Base-by-base conservation (phyloP, 2,888 invertebrate genomes). In the Sphaerophoria taeniata region DNA sequence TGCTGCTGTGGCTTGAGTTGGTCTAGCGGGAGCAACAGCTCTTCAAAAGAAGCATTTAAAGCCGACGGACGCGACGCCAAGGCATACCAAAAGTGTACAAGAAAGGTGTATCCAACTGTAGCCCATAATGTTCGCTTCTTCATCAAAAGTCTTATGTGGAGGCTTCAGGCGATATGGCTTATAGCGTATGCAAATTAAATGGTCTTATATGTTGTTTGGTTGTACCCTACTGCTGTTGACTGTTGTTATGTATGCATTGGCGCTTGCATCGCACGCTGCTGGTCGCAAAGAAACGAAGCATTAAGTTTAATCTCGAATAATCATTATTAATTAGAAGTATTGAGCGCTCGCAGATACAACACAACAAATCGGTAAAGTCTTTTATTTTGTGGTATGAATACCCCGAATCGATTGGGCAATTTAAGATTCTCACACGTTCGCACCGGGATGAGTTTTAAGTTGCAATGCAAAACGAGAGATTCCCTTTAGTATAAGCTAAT, bases 261-360 rank as follows among this genome's bases (percentile, higher is more conserved):
- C 47, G 33, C 6, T 4, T 16, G 47, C 33, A 2, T 5, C 7
- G 31, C 43, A 6, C 16, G 1, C 39, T 39, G 39, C 6, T n/a
- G n/a, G n/a, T 3, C 24, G n/a, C 61, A 11, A 33, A 63, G 14
- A 45, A 24, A 43, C 58, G 65, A 51, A 34, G 76, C 60, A 85
- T 81, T 85, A 76, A 51, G 47, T 63, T 72, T 85, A 85, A 81
- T 81, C 81, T 81, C 63, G 31, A 77, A 81, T 85, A 81, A 85
- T 85, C 85, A 70, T 81, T 85, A 85, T 85, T 81, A 85, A 85
- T 85, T 85, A 77, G 81, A 81, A 58, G 73, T 77, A 65, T 65
- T 81, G 73, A 76, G 60, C 63, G 69, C 75, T 71, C 4, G 39
- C 63, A 82, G 60, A 73, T 34, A 69, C 63, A 75, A 49, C 49